A percentile compares a stretch with the other conserved stretches of the same genome.
These are phyloP conservation scores for Lepus americanus DNA, from an alignment of 2,113 vertebrate genomes.

Conservation along the genomic window DNA sequence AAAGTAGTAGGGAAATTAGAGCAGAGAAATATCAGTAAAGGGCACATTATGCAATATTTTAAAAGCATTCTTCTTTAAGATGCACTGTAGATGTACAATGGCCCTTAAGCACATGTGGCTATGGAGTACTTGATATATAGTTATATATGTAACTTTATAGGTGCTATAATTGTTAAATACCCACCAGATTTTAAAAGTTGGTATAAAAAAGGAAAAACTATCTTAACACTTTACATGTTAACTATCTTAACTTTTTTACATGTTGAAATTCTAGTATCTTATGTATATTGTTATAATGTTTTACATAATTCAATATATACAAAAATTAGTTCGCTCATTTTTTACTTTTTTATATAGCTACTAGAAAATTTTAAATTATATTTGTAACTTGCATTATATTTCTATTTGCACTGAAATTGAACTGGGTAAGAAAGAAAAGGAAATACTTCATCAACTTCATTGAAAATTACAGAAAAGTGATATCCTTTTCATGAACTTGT, in stretches of 20 bases:
- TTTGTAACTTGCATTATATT: background rate
- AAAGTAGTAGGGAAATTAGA: conserved; percentile 16
- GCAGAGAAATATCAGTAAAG: conserved; percentile 4
- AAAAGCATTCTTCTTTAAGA: conserved; percentile 6
- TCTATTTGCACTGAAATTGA: background rate
- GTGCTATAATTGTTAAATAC: background rate
- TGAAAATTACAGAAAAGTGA: background rate
- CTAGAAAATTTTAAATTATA: conserved; percentile 30
- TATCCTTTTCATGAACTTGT: conserved; percentile 12
- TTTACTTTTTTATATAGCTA: conserved; percentile 17
- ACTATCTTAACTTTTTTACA: background rate
- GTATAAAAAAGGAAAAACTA: background rate
- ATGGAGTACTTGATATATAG: background rate
- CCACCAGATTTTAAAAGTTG: background rate
- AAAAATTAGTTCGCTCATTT: background rate
- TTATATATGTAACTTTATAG: conserved; percentile 16
- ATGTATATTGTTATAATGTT: background rate
- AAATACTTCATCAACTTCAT: conserved; percentile 1
- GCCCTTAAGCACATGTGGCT: background rate
- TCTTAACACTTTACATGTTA: background rate
- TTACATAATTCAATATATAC: conserved; percentile 25
- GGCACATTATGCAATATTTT: conserved; percentile 14
- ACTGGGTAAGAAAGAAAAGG: conserved; percentile 26
- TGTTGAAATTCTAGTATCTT: conserved; percentile 20
- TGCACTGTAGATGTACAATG: background rate